These are phyloP conservation scores for Cyphomyrus discorhynchus DNA, from an alignment of 2,113 vertebrate genomes.

Conservation along the genomic window DNA sequence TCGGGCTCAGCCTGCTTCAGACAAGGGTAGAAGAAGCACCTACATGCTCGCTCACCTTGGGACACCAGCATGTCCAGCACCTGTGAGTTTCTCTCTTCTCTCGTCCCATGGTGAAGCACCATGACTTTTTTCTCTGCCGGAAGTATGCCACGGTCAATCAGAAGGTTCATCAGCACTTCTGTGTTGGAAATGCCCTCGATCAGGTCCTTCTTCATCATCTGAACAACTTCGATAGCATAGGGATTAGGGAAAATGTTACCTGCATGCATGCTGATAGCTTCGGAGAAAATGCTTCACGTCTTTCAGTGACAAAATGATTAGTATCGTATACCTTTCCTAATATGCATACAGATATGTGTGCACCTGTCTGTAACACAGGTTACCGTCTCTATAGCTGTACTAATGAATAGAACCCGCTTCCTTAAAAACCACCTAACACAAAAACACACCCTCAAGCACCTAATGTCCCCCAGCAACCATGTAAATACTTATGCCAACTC, in stretches of 20 bases:
- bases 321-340: background rate
- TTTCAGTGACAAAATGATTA: background rate
- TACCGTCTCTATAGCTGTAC: background rate
- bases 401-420: slow-evolving; percentile 25
- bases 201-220: slow-evolving; percentile 58
- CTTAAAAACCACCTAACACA: background rate
- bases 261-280: slow-evolving; percentile 28
- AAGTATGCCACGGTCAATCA: slow-evolving; percentile 58
- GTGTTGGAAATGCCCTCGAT: slow-evolving; percentile 58
- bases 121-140: slow-evolving; percentile 53
- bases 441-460: background rate
- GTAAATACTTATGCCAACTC: slow-evolving; percentile 24
- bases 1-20: slow-evolving; percentile 66
- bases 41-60: slow-evolving; percentile 68
- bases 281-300: background rate
- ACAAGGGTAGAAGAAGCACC: slow-evolving; percentile 73
- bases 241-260: slow-evolving; percentile 55
- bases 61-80: slow-evolving; percentile 63
- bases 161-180: slow-evolving; percentile 59
- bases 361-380: background rate
- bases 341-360: background rate
- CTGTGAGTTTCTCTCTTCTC: slow-evolving; percentile 58
- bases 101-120: slow-evolving; percentile 56
- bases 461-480: slow-evolving; percentile 35
- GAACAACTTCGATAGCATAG: slow-evolving; percentile 60